Percentiles rank a stretch among this genome's conserved stretches.
These are phyloP conservation scores for Magallana ariakensis DNA, from an alignment of 1,140 invertebrate species.

Conservation along the genomic window DNA sequence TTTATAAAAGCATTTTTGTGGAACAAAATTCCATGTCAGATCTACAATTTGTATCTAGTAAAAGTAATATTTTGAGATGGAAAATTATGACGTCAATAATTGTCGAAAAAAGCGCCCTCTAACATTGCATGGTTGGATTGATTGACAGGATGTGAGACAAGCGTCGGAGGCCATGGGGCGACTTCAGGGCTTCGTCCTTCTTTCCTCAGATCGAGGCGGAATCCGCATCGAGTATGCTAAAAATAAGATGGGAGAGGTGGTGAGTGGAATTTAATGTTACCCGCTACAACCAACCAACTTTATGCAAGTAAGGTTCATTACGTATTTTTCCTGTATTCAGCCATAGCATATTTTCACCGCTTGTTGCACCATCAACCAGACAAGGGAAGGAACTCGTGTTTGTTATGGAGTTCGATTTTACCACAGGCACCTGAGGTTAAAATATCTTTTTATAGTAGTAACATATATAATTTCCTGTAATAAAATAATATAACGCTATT, in stretches of 20 bases:
- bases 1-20: too few relatives aligned
- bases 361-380: background rate
- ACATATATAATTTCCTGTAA: too few relatives aligned
- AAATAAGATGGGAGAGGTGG: conserved; percentile 96
- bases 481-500: too few relatives aligned
- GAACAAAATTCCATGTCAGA: too few relatives aligned
- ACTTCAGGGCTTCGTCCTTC: conserved; percentile 95
- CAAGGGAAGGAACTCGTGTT: background rate
- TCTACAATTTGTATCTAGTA: too few relatives aligned
- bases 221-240: conserved; percentile 99
- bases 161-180: conserved; percentile 93
- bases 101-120: too few relatives aligned
- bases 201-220: conserved; percentile 94
- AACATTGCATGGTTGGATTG: background rate
- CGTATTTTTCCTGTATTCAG: background rate
- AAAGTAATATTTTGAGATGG: too few relatives aligned
- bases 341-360: background rate
- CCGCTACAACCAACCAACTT: conserved; percentile 45
- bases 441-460: too few relatives aligned
- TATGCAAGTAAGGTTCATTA: conserved; percentile 49
- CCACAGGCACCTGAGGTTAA: too few relatives aligned
- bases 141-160: conserved; percentile 87
- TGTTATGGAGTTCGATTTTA: too few relatives aligned
- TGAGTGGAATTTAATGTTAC: conserved; percentile 67
- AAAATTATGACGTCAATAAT: too few relatives aligned